Evolutionary conservation across 1,140 invertebrate species (phyloP), one percentile per base, ranked within the genome.

Genomic region (Drosophila pseudoananassae): DNA sequence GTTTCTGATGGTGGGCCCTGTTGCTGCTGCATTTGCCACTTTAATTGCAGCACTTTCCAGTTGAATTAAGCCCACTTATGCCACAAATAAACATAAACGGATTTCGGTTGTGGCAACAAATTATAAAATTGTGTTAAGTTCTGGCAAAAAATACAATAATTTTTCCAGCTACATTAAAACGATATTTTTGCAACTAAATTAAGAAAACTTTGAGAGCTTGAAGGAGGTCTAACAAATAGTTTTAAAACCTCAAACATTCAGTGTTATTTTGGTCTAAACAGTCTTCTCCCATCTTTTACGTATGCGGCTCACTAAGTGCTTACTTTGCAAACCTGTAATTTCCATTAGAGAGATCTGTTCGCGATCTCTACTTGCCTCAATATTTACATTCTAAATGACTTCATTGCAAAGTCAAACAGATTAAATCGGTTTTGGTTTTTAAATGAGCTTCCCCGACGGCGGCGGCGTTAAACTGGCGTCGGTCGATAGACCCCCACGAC

Each of bases 11-110:
- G 31, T 33, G 31, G 31, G 31, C 31, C 31, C 8, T 33, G 31
- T 25, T 45, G 38, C 12, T 57, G 40, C 27, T 29, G 47, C 23
- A 20, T 45, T 45, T 45, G n/a, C 40, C 40, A 9, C 17, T 15
- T 10, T 15, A 85, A 87, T 87, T 85, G 81, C 81, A 74, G 50
- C 74, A 74, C 70, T 84, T 84, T 80, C 61, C 47, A 61, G 61
- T 47, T 70, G 56, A 63, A 46, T 46, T 36, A 36, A 36, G 33
- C 33, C 33, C 33, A 36, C 33, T 36, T 36, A 36, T 36, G 33
- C 33, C 33, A 12, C 33, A 36, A 36, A 12, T 36, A 36, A 36
- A n/a, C 33, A 36, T 4, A 36, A 36, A 12, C 33, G 12, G 10
- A 36, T 36, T 36, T 36, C 0, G 33, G 33, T n/a, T 36, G 33